phyloP scores from a whole-genome alignment of 2,888 invertebrate genomes.

The Cryptocheilus praepositus region DNA sequence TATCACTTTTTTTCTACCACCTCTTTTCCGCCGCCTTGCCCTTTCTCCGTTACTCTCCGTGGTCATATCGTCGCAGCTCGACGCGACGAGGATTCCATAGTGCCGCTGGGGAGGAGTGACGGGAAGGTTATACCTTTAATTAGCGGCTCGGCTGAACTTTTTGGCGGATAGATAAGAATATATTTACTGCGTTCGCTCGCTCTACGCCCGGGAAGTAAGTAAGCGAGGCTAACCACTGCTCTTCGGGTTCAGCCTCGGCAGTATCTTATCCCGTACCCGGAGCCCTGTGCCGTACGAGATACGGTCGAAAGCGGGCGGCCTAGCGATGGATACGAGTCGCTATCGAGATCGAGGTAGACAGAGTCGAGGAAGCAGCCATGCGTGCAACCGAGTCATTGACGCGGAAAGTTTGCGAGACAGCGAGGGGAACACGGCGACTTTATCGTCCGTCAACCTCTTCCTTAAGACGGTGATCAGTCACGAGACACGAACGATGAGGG shows the following conservation, averaged over 20 bases:
- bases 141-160: slow-evolving; percentile 67
- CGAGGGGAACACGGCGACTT: background rate
- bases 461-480: background rate
- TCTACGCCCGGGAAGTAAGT: slow-evolving; percentile 37
- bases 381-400: too few species aligned
- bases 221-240: slow-evolving; percentile 55
- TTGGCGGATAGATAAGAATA: slow-evolving; percentile 69
- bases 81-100: slow-evolving; percentile 15
- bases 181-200: slow-evolving; percentile 62
- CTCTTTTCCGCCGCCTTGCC: slow-evolving; percentile 1
- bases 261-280: slow-evolving; percentile 57
- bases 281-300: slow-evolving; percentile 43
- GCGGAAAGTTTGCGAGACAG: too few species aligned
- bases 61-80: slow-evolving; percentile 35
- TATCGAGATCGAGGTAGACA: slow-evolving; percentile 35
- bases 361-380: too few species aligned
- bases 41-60: background rate
- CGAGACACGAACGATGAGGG: background rate
- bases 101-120: slow-evolving; percentile 28
- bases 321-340: slow-evolving; percentile 53
- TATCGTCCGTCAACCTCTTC: background rate
- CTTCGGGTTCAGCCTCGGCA: slow-evolving; percentile 46
- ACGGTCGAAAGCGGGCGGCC: slow-evolving; percentile 40
- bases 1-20: slow-evolving; percentile 13
- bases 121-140: slow-evolving; percentile 67